Evolutionary conservation across 2,888 invertebrate genomes (phyloP).

Genomic region (Spodoptera littoralis): DNA sequence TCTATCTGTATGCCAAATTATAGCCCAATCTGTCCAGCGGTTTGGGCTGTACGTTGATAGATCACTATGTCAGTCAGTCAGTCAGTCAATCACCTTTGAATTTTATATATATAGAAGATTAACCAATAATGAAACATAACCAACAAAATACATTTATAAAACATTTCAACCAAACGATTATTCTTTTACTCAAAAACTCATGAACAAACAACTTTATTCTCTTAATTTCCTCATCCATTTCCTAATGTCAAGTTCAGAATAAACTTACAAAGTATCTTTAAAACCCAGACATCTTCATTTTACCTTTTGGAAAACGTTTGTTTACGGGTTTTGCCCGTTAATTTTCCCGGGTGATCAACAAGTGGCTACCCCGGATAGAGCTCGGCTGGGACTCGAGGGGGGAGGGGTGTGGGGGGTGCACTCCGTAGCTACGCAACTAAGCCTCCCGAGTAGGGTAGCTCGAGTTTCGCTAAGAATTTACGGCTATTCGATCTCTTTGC

Average conservation of each 20-base stretch:
- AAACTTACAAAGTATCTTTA: slow-evolving; percentile 12
- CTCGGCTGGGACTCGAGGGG: slow-evolving; percentile 39
- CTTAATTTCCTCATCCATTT: slow-evolving; percentile 40
- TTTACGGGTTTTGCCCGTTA: slow-evolving; percentile 52
- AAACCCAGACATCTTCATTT: slow-evolving; percentile 14
- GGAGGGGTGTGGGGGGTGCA: slow-evolving; percentile 28
- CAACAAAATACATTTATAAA: background rate
- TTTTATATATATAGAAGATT: no score
- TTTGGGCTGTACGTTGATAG: no score
- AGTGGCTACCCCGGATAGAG: slow-evolving; percentile 60
- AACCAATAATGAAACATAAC: background rate
- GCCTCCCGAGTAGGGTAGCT: slow-evolving; percentile 37
- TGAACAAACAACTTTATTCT: slow-evolving; percentile 5
- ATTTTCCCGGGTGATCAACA: slow-evolving; percentile 66
- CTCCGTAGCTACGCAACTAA: slow-evolving; percentile 60
- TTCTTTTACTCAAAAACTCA: background rate
- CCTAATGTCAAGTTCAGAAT: slow-evolving; percentile 32
- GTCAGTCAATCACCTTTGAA: no score
- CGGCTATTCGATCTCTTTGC: slow-evolving; percentile 5
- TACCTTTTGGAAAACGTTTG: slow-evolving; percentile 29
- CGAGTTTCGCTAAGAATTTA: slow-evolving; percentile 17
- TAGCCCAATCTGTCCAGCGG: no score
- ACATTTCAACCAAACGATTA: no score
- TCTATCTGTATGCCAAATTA: no score
- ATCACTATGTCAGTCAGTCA: no score